These are phyloP conservation scores for Drosophila pruinosa DNA, from an alignment of 1,140 invertebrate species.

Conservation along the genomic window DNA sequence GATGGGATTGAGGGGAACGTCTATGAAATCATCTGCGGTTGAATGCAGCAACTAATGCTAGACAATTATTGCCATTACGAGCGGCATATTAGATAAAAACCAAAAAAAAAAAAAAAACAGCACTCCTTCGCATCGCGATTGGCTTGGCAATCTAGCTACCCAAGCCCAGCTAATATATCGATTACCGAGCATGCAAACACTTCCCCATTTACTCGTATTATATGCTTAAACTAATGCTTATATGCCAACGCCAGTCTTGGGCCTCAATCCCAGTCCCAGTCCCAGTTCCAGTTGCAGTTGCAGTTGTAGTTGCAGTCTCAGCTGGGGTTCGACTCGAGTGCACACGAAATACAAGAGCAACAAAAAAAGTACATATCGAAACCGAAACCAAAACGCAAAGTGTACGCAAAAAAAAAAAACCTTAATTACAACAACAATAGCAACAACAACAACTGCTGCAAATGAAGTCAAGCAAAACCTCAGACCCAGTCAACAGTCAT, in stretches of 20 bases:
- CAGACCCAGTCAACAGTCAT: constrained; percentile 58
- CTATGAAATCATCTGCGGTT: constrained; percentile 66
- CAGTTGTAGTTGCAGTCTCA: constrained; percentile 22
- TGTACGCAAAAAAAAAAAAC: constrained; percentile 58
- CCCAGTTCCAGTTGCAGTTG: neutral
- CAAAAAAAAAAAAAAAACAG: no score
- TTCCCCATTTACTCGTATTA: constrained; percentile 7
- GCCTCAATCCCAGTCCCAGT: constrained; percentile 4
- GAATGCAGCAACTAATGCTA: constrained; percentile 69
- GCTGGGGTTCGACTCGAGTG: constrained; percentile 29
- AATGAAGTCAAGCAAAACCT: constrained; percentile 65
- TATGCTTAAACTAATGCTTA: neutral
- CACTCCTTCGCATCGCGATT: neutral
- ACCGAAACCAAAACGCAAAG: constrained; percentile 43
- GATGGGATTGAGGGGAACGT: neutral
- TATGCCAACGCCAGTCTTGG: neutral
- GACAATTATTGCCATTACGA: constrained; percentile 62
- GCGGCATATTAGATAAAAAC: constrained; percentile 47
- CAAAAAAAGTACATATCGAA: constrained; percentile 10
- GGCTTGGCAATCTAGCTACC: neutral
- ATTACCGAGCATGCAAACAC: constrained; percentile 39
- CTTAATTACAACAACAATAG: constrained; percentile 64
- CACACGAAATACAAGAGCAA: constrained; percentile 7
- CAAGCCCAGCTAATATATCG: constrained; percentile 18
- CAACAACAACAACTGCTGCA: constrained; percentile 29